phyloP scores from a whole-genome alignment of 2,797 vertebrate species.

The Micromesistius poutassou region DNA sequence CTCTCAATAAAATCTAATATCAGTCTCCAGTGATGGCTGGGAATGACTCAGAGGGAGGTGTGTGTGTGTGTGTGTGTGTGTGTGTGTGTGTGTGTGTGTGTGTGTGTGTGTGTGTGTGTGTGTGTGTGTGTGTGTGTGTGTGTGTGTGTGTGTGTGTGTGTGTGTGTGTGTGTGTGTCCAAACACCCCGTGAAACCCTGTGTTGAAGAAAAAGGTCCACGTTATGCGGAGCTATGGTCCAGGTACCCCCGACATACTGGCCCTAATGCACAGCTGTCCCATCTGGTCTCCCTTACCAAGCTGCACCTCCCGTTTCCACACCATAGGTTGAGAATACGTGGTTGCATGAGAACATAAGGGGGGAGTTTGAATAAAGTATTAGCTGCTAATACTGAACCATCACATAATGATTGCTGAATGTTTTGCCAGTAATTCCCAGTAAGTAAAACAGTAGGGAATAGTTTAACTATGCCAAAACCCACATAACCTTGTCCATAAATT shows the following conservation, averaged over 20 bases:
- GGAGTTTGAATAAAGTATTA: background rate
- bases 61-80: slow-evolving; percentile 16
- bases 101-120: slow-evolving; percentile 15
- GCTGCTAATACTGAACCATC: background rate
- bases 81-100: slow-evolving; percentile 45
- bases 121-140: slow-evolving; percentile 46
- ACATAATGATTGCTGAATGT: background rate
- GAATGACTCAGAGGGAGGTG: slow-evolving; percentile 13
- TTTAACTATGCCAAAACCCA: background rate
- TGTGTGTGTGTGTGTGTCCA: slow-evolving; percentile 17
- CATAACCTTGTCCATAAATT: slow-evolving; percentile 8
- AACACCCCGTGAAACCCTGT: slow-evolving; percentile 21
- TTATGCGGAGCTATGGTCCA: background rate
- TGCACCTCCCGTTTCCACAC: slow-evolving; percentile 25
- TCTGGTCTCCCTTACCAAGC: slow-evolving; percentile 41
- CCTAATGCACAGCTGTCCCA: slow-evolving; percentile 22
- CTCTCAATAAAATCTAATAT: slow-evolving; percentile 34
- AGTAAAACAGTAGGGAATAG: background rate
- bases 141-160: slow-evolving; percentile 33
- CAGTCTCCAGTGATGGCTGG: slow-evolving; percentile 46
- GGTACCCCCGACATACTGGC: slow-evolving; percentile 16
- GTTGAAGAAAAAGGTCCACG: background rate
- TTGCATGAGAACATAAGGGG: background rate
- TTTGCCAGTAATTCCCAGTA: background rate
- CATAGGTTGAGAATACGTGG: background rate